Base-by-base conservation (phyloP, 2,888 invertebrate genomes). In the Dorcus hopei region DNA sequence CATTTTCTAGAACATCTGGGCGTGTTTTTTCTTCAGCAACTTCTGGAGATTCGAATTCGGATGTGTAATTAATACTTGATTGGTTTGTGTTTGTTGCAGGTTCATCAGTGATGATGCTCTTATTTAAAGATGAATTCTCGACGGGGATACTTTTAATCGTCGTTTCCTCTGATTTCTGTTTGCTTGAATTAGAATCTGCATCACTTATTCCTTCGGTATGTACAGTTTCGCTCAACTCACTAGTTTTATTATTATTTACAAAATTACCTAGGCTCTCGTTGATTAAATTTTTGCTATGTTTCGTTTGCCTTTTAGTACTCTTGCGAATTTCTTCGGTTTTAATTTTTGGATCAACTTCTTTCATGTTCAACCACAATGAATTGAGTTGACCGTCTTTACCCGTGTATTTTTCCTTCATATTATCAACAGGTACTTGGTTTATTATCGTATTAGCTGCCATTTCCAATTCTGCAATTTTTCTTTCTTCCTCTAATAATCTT, bases 401-500 rank as follows among this genome's bases (percentile, higher is more conserved):
- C 45, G 65, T 66, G 57, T 69, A 66, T 53, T 62, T 65, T 53
- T 59, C 56, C 42, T 58, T 54, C 19, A 52, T 51, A 41, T 56
- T 52, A 42, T 59, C 60, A 14, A 48, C 41, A 49, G 70, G 70
- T 54, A 64, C 67, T 63, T 70, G 71, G 54, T 70, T 71, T 48
- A 76, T 70, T 19, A 77, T 70, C 14, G 69, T 67, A 51, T 68
- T 76, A 11, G 77, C 76, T n/a, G 77, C 75, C 61, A 72, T 72
- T 72, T 83, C 83, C 67, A 83, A 71, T 67, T 80, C 78, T 50
- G 75, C 69, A 39, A 83, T 80, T 65, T 80, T 79, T 54, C 76
- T 76, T 72, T 83, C 83, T 74, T 83, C 83, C 62, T 80, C 79
- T 64, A 82, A 75, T 33, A 83, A 73, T 54, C 80, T 79, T 63